phyloP scores from a whole-genome alignment of 2,888 invertebrate species.

The Cantharis lateralis region DNA sequence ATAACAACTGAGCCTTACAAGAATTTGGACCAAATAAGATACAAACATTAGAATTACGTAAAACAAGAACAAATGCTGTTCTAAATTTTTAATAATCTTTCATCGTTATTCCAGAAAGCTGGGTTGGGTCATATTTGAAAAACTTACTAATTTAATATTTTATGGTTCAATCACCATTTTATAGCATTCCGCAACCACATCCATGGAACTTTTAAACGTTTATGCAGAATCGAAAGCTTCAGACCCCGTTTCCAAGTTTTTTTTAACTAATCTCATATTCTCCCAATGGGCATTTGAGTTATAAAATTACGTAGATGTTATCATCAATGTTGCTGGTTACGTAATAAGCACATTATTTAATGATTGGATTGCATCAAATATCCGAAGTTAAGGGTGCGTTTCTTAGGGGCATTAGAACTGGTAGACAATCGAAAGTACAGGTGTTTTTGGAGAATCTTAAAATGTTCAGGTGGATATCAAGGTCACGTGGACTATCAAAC shows the following conservation, averaged over 20 bases:
- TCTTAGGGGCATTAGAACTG: not conserved
- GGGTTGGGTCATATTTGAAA: too few relatives aligned
- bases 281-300: not conserved
- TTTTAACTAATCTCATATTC: not conserved
- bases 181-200: too few relatives aligned
- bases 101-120: too few relatives aligned
- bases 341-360: not conserved
- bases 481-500: conserved; percentile 8
- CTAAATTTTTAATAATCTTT: too few relatives aligned
- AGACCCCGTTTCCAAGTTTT: not conserved
- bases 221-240: not conserved
- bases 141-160: too few relatives aligned
- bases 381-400: not conserved
- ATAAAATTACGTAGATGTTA: not conserved
- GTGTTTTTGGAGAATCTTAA: not conserved
- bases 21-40: too few relatives aligned
- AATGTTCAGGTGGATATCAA: conserved; percentile 26
- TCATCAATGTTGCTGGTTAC: not conserved
- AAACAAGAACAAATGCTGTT: too few relatives aligned
- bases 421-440: not conserved
- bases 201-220: not conserved
- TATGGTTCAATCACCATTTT: too few relatives aligned
- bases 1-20: too few relatives aligned
- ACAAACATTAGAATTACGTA: too few relatives aligned
- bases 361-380: not conserved